Evolutionary conservation across 30 jellyfish, hydroid and myxozoan species (phyloP).

Genomic region (Catostylus mosaicus): DNA sequence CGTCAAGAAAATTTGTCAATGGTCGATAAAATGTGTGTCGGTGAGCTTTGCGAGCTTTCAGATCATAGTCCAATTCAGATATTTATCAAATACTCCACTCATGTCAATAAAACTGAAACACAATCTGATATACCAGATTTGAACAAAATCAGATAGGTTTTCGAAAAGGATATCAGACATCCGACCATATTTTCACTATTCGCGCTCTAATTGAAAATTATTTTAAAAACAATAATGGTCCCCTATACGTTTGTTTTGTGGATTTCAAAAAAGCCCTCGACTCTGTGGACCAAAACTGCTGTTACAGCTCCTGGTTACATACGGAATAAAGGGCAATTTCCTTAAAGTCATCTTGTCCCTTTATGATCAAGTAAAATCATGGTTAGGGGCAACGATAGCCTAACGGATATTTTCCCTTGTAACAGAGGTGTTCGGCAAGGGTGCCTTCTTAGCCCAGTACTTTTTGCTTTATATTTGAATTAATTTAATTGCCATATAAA

Average conservation of each 20-base stretch:
- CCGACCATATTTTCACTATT: constrained; percentile 28
- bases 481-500: constrained; percentile 20
- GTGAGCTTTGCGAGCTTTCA: constrained; percentile 17
- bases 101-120: background rate
- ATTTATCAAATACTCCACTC: background rate
- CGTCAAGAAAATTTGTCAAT: constrained; percentile 15
- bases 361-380: constrained; percentile 26
- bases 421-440: constrained; percentile 51
- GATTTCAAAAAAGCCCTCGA: constrained; percentile 34
- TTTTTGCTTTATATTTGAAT: constrained; percentile 47
- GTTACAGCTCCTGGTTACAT: constrained; percentile 23
- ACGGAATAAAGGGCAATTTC: constrained; percentile 48
- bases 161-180: constrained; percentile 40
- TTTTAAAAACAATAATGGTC: constrained; percentile 22
- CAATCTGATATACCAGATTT: constrained; percentile 3
- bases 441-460: constrained; percentile 47
- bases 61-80: constrained; percentile 21
- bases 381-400: constrained; percentile 56
- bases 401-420: constrained; percentile 39
- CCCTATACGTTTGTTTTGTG: constrained; percentile 22
- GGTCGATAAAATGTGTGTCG: constrained; percentile 1
- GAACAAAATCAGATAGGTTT: constrained; percentile 41
- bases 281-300: constrained; percentile 36
- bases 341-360: constrained; percentile 29
- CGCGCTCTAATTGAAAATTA: constrained; percentile 34